phyloP scores from a whole-genome alignment of 2,888 invertebrate genomes.

The Phrixothrix hirtus region DNA sequence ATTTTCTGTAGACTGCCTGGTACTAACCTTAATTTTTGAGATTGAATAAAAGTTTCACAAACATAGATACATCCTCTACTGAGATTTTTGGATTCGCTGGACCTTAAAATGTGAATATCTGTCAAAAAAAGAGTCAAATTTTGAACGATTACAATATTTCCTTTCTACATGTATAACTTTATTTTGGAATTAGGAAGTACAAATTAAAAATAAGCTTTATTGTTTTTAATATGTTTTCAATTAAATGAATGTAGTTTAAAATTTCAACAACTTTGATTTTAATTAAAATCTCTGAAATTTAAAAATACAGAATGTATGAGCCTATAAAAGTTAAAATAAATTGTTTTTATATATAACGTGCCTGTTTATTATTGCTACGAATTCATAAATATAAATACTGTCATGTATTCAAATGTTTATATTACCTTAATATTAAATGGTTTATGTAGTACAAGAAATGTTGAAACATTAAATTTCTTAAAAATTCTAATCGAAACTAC shows the following conservation, averaged over 20 bases:
- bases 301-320: background rate
- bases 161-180: no score
- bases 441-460: background rate
- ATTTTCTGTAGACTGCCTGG: no score
- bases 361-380: slow-evolving; percentile 12
- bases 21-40: no score
- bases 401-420: slow-evolving; percentile 4
- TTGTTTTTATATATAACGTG: background rate
- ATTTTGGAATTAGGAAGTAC: background rate
- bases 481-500: slow-evolving; percentile 1
- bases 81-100: no score
- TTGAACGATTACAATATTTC: no score
- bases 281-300: background rate
- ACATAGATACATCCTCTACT: no score
- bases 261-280: no score
- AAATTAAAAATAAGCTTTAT: background rate
- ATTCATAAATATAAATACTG: slow-evolving; percentile 16
- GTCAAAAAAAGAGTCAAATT: no score
- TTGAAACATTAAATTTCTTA: background rate
- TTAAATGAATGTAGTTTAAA: background rate
- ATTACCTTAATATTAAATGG: background rate
- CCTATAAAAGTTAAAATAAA: background rate
- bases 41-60: no score
- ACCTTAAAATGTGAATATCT: no score
- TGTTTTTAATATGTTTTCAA: background rate